Conservation (phyloP, 2,113 vertebrate species). For the Ibidorhyncha struthersii region DNA sequence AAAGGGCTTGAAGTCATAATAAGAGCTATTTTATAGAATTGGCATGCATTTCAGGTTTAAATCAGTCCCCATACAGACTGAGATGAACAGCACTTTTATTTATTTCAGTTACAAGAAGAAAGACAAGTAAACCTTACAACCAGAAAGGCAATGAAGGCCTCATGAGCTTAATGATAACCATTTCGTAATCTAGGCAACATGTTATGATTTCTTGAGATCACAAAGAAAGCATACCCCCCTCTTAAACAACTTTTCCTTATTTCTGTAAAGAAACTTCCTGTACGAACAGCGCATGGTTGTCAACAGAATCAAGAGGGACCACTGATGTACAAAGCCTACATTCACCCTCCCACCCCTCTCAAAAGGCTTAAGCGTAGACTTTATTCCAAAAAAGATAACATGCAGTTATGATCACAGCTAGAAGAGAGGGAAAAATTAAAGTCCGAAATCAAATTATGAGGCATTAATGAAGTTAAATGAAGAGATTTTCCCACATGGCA, state of each 20-base stretch:
- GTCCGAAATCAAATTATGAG: slow-evolving; percentile 1
- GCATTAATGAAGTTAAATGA: not conserved
- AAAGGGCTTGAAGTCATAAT: not conserved
- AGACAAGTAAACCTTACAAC: slow-evolving; percentile 72
- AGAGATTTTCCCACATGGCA: not conserved
- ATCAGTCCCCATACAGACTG: slow-evolving; percentile 79
- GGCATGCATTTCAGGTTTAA: slow-evolving; percentile 36
- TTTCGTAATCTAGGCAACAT: slow-evolving; percentile 45
- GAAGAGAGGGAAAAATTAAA: not conserved
- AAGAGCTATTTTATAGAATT: not conserved
- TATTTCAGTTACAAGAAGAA: slow-evolving; percentile 71
- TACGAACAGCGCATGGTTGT: slow-evolving; percentile 16
- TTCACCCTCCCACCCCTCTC: not conserved
- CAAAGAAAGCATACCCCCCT: slow-evolving; percentile 26
- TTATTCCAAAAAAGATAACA: slow-evolving; percentile 36
- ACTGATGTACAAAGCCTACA: slow-evolving; percentile 42
- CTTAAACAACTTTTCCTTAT: slow-evolving; percentile 45
- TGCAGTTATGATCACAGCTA: slow-evolving; percentile 8
- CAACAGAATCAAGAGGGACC: slow-evolving; percentile 62
- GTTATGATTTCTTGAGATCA: slow-evolving; percentile 51
- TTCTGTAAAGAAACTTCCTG: slow-evolving; percentile 25
- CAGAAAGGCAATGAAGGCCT: slow-evolving; percentile 68
- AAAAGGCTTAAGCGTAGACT: slow-evolving; percentile 24
- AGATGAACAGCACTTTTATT: slow-evolving; percentile 82
- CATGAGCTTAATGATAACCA: slow-evolving; percentile 50